Evolutionary conservation across 1,140 invertebrate species (phyloP).

Genomic region (Hylaeus anthracinus): DNA sequence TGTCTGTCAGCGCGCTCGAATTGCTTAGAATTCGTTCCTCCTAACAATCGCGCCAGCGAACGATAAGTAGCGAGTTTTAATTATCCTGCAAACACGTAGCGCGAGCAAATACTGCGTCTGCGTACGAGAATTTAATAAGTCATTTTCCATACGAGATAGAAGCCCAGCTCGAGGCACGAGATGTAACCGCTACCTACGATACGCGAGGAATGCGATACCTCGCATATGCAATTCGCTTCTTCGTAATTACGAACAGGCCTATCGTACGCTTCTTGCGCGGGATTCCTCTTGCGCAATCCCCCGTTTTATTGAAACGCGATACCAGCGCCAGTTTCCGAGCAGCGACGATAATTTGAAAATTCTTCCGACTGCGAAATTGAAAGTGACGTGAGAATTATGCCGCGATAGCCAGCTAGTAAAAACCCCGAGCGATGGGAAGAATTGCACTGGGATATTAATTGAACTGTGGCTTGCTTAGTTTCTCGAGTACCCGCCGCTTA

Average conservation of each 20-base stretch:
- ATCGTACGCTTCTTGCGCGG: slow-evolving; percentile 22
- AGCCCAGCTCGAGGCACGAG: slow-evolving; percentile 1
- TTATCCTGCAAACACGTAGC: slow-evolving; percentile 18
- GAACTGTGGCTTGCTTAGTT: background rate
- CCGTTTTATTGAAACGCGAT: slow-evolving; percentile 25
- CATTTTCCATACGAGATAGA: slow-evolving; percentile 23
- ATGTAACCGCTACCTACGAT: slow-evolving; percentile 46
- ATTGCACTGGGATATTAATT: slow-evolving; percentile 6
- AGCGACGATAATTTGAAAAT: slow-evolving; percentile 28
- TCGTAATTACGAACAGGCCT: slow-evolving; percentile 21
- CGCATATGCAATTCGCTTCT: slow-evolving; percentile 35
- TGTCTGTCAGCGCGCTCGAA: no score
- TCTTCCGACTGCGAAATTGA: slow-evolving; percentile 7
- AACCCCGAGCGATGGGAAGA: background rate
- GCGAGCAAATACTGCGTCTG: background rate
- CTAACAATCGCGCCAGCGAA: background rate
- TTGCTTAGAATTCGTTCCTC: background rate
- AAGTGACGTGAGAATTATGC: slow-evolving; percentile 19
- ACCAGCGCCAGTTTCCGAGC: background rate
- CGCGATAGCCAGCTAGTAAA: background rate
- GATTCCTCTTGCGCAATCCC: slow-evolving; percentile 27
- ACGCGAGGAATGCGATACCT: slow-evolving; percentile 42
- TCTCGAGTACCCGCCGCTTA: background rate
- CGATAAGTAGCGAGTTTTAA: slow-evolving; percentile 33
- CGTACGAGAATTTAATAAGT: slow-evolving; percentile 29